Evolutionary conservation across 92 coral and sea anemone species (phyloP), one percentile per base, ranked within the genome.

Genomic region (Galaxea fascicularis): DNA sequence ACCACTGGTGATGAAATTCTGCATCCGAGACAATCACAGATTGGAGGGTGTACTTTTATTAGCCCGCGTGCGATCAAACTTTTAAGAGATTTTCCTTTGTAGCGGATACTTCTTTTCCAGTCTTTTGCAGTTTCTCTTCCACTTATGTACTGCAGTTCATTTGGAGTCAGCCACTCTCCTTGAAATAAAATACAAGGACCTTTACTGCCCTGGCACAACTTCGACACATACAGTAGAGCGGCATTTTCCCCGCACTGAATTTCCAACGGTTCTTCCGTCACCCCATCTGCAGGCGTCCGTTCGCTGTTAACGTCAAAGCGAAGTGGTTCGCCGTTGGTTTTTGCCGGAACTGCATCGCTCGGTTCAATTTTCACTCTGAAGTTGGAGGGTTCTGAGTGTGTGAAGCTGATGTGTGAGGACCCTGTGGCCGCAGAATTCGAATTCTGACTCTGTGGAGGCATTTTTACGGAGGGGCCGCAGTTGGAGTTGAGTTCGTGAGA

Each of bases 91-190:
- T 97, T 97, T 31, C 99, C 99, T 70, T 97, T 97, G 66, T 89
- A 95, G 31, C 99, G 89, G 21, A 97, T 97, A 74, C 99, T 97
- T 71, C 99, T 87, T 86, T 97, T 97, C 99, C 99, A 97, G 88
- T 97, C 99, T 67, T 97, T 97, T 14, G 99, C 99, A 10, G 99
- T 97, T 85, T 97, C 99, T 30, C 99, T 74, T 83, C 99, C 99
- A 77, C 99, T 94, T 31, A 97, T 97, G 56, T 97, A 97, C 82
- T 97, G 99, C 65, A 97, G 91, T 25, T 97, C 99, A 78, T 97
- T 97, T 27, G 99, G 99, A 18, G 99, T 97, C 30, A 97, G 83
- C 99, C 99, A 97, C 53, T 97, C 99, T 79, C 92, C 92, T 83
- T 91, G 91, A 79, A 87, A 97, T 49, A 97, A 86, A 45, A 97